These are phyloP conservation scores for Heterotis niloticus DNA, from an alignment of 2,113 vertebrate species.

Conservation along the genomic window DNA sequence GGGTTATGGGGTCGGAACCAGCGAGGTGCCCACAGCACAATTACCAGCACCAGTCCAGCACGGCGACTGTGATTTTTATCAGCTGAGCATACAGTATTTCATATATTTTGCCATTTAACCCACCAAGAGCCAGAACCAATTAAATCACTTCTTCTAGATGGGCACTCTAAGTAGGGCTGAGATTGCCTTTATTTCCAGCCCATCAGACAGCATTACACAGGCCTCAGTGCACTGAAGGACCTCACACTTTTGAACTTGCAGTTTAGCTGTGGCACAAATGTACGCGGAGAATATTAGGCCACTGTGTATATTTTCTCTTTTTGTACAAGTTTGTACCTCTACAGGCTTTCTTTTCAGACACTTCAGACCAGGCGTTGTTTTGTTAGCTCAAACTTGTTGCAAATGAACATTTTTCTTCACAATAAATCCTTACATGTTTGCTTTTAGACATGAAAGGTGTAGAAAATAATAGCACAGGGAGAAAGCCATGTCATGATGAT, in stretches of 20 bases:
- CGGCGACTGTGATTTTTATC: conserved; percentile 61
- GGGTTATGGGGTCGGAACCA: conserved; percentile 31
- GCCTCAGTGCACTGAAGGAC: not conserved
- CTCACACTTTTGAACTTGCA: not conserved
- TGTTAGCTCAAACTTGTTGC: too few relatives aligned
- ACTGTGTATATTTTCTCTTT: too few relatives aligned
- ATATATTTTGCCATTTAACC: conserved; percentile 37
- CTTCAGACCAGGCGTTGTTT: too few relatives aligned
- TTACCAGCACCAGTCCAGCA: conserved; percentile 59
- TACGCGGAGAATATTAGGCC: not conserved
- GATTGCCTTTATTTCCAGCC: conserved; percentile 1
- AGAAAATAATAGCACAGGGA: not conserved
- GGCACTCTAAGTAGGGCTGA: conserved; percentile 32
- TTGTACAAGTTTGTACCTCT: too few relatives aligned
- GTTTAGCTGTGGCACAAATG: not conserved
- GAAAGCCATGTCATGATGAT: not conserved
- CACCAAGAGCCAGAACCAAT: conserved; percentile 31
- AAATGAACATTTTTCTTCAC: too few relatives aligned
- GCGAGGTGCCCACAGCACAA: conserved; percentile 61
- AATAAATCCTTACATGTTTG: too few relatives aligned
- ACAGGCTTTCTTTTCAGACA: too few relatives aligned
- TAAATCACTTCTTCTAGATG: conserved; percentile 38
- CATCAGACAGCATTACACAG: conserved; percentile 20
- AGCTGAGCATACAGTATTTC: conserved; percentile 57
- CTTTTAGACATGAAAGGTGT: not conserved